Evolutionary conservation across 2,888 invertebrate species (phyloP).

Genomic region (Sialis fuliginosa): DNA sequence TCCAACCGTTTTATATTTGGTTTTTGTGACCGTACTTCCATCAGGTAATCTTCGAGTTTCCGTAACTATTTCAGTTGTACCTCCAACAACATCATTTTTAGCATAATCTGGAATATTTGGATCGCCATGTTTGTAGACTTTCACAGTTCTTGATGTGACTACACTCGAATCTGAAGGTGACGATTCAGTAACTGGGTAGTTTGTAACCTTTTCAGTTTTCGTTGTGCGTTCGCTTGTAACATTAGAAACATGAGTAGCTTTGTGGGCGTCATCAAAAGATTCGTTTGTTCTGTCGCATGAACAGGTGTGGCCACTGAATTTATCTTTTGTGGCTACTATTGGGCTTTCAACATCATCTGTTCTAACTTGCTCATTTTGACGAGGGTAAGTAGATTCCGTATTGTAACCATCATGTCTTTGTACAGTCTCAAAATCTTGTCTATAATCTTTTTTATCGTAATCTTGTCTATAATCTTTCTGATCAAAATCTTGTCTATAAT

Average conservation of each 20-base stretch:
- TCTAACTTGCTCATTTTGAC: background rate
- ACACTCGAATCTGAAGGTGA: background rate
- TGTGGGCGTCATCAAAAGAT: conserved; percentile 12
- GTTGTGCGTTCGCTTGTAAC: conserved; percentile 11
- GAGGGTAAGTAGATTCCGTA: background rate
- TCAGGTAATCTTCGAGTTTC: conserved; percentile 48
- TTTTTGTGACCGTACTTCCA: conserved; percentile 49
- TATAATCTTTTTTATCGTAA: background rate
- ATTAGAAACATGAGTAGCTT: conserved; percentile 8
- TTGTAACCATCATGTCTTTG: background rate
- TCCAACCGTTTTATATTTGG: conserved; percentile 36
- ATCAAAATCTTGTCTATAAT: background rate
- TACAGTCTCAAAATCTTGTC: background rate
- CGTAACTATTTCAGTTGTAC: conserved; percentile 44
- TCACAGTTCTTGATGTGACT: conserved; percentile 1
- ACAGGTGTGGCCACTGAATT: too few species aligned
- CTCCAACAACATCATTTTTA: conserved; percentile 26
- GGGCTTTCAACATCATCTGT: background rate
- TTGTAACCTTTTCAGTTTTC: background rate
- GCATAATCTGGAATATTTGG: conserved; percentile 16
- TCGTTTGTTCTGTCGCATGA: background rate
- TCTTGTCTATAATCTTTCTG: background rate
- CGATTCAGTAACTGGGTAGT: background rate
- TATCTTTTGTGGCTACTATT: too few species aligned
- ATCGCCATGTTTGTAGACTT: conserved; percentile 4